Evolutionary conservation across 2,888 invertebrate genomes (phyloP).

Genomic region (Dastarcus helophoroides): DNA sequence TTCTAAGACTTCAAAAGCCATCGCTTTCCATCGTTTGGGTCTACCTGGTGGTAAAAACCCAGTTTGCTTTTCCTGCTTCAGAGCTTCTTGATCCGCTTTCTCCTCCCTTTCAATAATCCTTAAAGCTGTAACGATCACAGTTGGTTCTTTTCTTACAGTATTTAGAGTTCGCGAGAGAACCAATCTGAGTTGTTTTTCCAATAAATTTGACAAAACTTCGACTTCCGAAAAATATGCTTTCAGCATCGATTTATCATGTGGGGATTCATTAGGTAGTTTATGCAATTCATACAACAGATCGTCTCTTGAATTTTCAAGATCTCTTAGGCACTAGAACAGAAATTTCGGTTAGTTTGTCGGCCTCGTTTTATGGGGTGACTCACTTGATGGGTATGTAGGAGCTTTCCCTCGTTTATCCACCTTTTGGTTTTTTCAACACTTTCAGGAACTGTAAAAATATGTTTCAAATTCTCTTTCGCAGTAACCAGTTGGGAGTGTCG

Average conservation of each 20-base stretch:
- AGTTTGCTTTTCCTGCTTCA: conserved; percentile 63
- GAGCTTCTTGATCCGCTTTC: conserved; percentile 79
- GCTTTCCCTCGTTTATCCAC: conserved; percentile 88
- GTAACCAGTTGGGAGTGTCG: conserved; percentile 95
- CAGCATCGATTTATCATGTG: conserved; percentile 82
- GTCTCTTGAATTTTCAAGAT: conserved; percentile 93
- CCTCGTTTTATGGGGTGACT: conserved; percentile 2
- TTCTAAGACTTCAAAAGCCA: conserved; percentile 72
- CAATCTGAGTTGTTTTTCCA: conserved; percentile 86
- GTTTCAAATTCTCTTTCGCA: conserved; percentile 95
- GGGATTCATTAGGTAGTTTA: conserved; percentile 81
- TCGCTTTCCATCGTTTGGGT: conserved; percentile 83
- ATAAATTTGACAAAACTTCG: conserved; percentile 71
- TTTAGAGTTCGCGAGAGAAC: conserved; percentile 84
- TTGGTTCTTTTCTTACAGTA: conserved; percentile 88
- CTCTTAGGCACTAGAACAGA: conserved; percentile 78
- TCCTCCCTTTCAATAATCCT: conserved; percentile 96
- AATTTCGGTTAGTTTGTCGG: conserved; percentile 18
- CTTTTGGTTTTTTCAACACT: conserved; percentile 90
- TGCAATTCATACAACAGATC: conserved; percentile 90
- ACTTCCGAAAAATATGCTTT: conserved; percentile 96
- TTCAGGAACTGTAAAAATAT: conserved; percentile 95
- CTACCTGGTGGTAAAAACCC: conserved; percentile 91
- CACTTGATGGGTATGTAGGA: conserved; percentile 86
- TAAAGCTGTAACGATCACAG: conserved; percentile 89